These are phyloP conservation scores for Epinephelus coioides DNA, from an alignment of 2,797 vertebrate species.

Conservation along the genomic window DNA sequence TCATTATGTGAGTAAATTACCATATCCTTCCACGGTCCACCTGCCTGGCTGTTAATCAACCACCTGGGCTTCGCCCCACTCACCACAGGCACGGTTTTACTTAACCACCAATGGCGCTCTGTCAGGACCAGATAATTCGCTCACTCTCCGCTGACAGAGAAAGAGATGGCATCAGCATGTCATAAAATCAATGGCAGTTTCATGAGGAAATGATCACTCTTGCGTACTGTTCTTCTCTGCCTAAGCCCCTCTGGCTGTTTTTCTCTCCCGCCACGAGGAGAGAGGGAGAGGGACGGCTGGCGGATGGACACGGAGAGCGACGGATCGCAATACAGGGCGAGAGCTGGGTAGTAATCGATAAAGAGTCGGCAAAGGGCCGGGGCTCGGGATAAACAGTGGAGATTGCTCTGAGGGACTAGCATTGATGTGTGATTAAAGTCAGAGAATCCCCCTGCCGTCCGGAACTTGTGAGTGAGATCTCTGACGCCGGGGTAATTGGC, in stretches of 20 bases:
- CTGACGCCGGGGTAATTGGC: slow-evolving; percentile 84
- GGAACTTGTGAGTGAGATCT: slow-evolving; percentile 83
- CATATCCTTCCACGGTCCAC: slow-evolving; percentile 14
- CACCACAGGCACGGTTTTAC: slow-evolving; percentile 44
- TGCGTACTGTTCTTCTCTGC: slow-evolving; percentile 21
- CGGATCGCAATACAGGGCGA: slow-evolving; percentile 56
- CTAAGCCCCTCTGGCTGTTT: slow-evolving; percentile 54
- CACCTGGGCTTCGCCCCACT: slow-evolving; percentile 15
- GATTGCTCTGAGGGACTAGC: slow-evolving; percentile 76
- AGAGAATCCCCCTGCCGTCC: slow-evolving; percentile 72
- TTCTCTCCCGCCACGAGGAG: slow-evolving; percentile 43
- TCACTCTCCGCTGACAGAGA: slow-evolving; percentile 50
- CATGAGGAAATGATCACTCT: slow-evolving; percentile 80
- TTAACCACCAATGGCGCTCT: slow-evolving; percentile 21
- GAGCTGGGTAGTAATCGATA: slow-evolving; percentile 77
- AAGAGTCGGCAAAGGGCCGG: slow-evolving; percentile 64
- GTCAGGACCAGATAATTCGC: slow-evolving; percentile 40
- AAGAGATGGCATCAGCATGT: slow-evolving; percentile 69
- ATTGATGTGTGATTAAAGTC: slow-evolving; percentile 85
- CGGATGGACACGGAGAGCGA: slow-evolving; percentile 65
- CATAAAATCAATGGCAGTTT: slow-evolving; percentile 82
- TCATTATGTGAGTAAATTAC: slow-evolving; percentile 21
- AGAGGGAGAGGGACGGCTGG: slow-evolving; percentile 35
- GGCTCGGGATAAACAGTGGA: slow-evolving; percentile 79
- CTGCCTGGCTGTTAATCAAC: slow-evolving; percentile 33